Base-by-base conservation (phyloP, 1,140 invertebrate species). In the Heliconius himera region DNA sequence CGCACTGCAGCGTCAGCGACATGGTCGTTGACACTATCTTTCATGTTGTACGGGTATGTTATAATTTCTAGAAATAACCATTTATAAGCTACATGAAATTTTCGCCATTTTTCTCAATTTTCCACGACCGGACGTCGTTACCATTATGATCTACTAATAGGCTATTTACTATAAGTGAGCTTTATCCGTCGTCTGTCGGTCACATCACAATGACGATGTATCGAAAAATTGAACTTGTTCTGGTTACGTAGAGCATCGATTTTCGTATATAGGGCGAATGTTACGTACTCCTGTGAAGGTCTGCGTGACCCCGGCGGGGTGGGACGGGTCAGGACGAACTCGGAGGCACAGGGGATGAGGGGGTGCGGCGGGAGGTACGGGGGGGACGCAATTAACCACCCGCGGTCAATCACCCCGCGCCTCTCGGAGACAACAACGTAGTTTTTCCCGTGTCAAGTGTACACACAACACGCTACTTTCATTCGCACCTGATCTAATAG, bases 191-290 rank as follows among this genome's bases (percentile, higher is more conserved):
- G 26, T 66, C 4, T 4, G 22, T 29, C 60, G 22, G 60, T 29
- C 60, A 66, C 11, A 66, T 66, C 54, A 56, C 51, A 46, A 41
- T 20, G 54, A 41, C 41, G 9, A 54, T 29, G 77, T 73, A 16
- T 73, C 41, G 60, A 60, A 81, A 77, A 73, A 74, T 84, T 91
- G 90, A 93, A 93, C 91, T 92, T 92, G 91, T 89, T 84, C 88
- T 88, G 83, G 82, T 90, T 89, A 83, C 82, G 78, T 74, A 75
- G 84, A 72, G 70, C 80, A 92, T 92, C 91, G 91, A 91, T 92
- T 91, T 90, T 88, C 91, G 87, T 88, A 92, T 92, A 87, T 92
- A 87, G 91, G 89, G 86, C 91, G 86, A 86, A 84, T 85, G 86
- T 88, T 87, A 82, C 86, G 87, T 84, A 72, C 85, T 82, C 85